Percentiles rank a stretch among this genome's conserved stretches.
These are phyloP conservation scores for Plagiodera versicolora DNA, from an alignment of 2,888 invertebrate species.

Conservation along the genomic window DNA sequence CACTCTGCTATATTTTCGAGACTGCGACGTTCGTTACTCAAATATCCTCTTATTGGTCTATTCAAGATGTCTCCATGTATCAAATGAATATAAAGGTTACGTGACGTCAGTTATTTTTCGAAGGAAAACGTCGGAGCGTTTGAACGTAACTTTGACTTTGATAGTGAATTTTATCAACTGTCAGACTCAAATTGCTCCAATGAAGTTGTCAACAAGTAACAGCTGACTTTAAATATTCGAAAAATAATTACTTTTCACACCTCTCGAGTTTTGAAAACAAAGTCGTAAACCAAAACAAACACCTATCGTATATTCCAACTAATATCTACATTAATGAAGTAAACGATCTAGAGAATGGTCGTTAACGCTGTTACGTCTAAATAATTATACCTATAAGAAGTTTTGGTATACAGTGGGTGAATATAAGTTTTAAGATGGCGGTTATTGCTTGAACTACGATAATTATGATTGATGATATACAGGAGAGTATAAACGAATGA, in stretches of 20 bases:
- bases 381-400: slow-evolving; percentile 49
- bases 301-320: slow-evolving; percentile 18
- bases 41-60: too few species aligned
- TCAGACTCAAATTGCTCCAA: not conserved
- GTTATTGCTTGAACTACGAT: slow-evolving; percentile 43
- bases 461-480: slow-evolving; percentile 47
- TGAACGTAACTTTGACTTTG: too few species aligned
- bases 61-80: too few species aligned
- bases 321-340: slow-evolving; percentile 32
- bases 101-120: too few species aligned
- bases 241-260: slow-evolving; percentile 10
- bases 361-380: slow-evolving; percentile 46
- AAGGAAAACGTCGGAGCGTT: too few species aligned
- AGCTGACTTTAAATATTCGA: not conserved
- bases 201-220: not conserved
- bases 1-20: too few species aligned
- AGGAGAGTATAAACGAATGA: slow-evolving; percentile 21
- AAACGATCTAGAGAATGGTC: slow-evolving; percentile 47
- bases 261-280: slow-evolving; percentile 15
- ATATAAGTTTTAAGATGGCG: slow-evolving; percentile 39
- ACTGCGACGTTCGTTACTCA: too few species aligned
- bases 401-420: slow-evolving; percentile 38
- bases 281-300: slow-evolving; percentile 22
- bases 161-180: too few species aligned
- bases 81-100: too few species aligned